These are phyloP conservation scores for Garra rufa DNA, from an alignment of 2,113 vertebrate genomes.

Conservation along the genomic window DNA sequence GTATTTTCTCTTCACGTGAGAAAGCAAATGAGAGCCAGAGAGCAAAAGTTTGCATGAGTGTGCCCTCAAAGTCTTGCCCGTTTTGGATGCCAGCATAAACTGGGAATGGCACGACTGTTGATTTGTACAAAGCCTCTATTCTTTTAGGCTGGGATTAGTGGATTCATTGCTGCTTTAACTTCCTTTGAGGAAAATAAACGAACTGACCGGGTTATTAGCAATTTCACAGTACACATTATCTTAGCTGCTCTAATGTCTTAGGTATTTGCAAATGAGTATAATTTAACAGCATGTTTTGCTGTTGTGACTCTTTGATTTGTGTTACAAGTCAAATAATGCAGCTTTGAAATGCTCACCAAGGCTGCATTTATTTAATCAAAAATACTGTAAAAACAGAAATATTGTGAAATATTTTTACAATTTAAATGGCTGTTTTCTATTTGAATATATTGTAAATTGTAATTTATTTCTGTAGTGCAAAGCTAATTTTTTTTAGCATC, in stretches of 20 bases:
- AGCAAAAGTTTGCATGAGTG: neutral
- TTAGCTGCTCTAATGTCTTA: neutral
- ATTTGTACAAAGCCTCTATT: constrained; percentile 10
- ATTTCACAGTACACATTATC: neutral
- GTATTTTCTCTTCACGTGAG: constrained; percentile 26
- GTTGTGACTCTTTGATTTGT: neutral
- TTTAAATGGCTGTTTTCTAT: neutral
- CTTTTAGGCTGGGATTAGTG: neutral
- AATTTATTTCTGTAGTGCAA: neutral
- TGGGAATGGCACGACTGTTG: neutral
- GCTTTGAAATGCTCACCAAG: neutral
- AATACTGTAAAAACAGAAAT: neutral
- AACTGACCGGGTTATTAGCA: constrained; percentile 10
- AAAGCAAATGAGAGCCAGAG: neutral
- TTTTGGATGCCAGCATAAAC: neutral
- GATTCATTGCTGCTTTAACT: constrained; percentile 18
- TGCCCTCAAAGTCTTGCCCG: constrained; percentile 8
- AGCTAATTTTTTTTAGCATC: neutral
- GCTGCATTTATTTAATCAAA: neutral
- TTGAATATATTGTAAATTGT: neutral
- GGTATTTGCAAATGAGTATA: neutral
- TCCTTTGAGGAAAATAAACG: neutral
- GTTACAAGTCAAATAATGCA: neutral
- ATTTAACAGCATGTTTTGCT: neutral
- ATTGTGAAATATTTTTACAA: neutral